A percentile compares a stretch with the other conserved stretches of the same genome.
phyloP scores from a whole-genome alignment of 2,888 invertebrate genomes.

The Bellardia bayeri region DNA sequence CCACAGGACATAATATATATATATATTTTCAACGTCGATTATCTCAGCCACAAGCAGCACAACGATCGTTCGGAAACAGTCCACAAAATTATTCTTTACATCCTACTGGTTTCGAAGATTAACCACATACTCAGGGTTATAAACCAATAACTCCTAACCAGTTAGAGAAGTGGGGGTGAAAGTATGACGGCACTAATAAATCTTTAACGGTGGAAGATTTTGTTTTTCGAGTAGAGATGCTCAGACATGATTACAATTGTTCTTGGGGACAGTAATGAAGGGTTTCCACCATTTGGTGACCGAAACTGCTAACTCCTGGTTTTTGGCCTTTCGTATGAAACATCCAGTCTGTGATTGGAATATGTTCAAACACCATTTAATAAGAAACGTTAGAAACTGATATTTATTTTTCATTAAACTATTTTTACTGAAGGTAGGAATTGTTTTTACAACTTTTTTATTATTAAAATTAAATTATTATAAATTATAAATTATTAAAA shows the following conservation, averaged over 20 bases:
- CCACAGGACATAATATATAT: no score
- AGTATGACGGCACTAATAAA: constrained; percentile 7
- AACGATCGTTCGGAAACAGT: not conserved
- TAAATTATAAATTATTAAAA: no score
- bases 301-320: no score
- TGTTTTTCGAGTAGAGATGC: not conserved
- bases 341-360: no score
- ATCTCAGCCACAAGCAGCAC: not conserved
- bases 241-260: not conserved
- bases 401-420: no score
- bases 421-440: no score
- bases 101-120: not conserved
- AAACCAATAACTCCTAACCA: not conserved
- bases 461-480: no score
- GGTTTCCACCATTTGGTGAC: no score
- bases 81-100: not conserved
- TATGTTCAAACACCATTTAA: no score
- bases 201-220: not conserved
- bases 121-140: not conserved
- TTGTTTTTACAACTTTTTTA: no score
- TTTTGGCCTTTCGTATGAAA: no score
- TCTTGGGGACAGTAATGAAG: no score
- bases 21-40: not conserved
- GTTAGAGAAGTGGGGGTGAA: constrained; percentile 24
- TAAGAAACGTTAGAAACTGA: not conserved